Evolutionary conservation across 1,140 invertebrate species (phyloP), one percentile per base, ranked within the genome.

Genomic region (Calliphora vicina): DNA sequence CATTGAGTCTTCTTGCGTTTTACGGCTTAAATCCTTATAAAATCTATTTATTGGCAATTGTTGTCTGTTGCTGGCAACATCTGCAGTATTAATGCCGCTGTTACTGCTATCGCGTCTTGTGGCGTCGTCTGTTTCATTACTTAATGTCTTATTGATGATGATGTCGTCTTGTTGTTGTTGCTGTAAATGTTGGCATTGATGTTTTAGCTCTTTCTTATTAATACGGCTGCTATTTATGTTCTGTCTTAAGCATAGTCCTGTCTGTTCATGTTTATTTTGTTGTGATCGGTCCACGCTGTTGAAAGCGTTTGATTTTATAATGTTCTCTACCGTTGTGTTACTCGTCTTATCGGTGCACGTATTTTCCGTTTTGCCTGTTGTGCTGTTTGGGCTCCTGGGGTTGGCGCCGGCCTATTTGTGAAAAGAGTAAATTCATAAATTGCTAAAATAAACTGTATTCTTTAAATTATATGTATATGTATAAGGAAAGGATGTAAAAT

Each of bases 261-360:
- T 81, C 20, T 81, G 78, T 81, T 81, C 6, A 15, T 81, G 43
- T 78, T 82, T 25, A 8, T 76, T n/a, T 35, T 82, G 82, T 23
- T 82, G 35, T 81, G n/a, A 42, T 83, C 42, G 82, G 78, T 83
- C 83, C 83, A 81, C 80, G 83, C 83, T 80, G n/a, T 61, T 73
- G 57, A 17, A 23, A 80, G 83, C 83, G 83, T 83, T 61, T 4
- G 42, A 17, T n/a, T 71, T 57, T 83, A 29, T 81, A 27, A 57
- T 57, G 50, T 73, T 72, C 26, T 83, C 83, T 83, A 83, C 83
- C 83, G 83, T 81, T 78, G 83, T 81, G 83, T 81, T n/a, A 81
- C 76, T 25, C 83, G 61, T 20, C 83, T 43, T 76, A 80, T 81
- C 17, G 81, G 81, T 17, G 81, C 61, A 4, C 81, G 27, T 35